phyloP scores from a whole-genome alignment of 2,888 invertebrate genomes.

The Zeuzera pyrina region DNA sequence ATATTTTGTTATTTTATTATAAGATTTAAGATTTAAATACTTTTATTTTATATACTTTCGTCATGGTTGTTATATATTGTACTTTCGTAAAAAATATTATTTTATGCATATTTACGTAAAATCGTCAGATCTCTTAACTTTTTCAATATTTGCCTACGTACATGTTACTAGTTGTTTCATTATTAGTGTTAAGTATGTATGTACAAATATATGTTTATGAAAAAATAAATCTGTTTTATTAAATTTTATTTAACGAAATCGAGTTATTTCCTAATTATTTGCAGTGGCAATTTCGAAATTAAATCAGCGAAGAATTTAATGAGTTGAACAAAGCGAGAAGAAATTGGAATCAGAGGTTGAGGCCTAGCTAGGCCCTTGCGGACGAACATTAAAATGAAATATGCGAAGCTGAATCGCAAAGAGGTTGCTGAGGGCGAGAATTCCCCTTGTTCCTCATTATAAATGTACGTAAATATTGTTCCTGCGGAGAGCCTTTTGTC shows the following conservation, averaged over 20 bases:
- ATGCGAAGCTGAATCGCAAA: constrained; percentile 32
- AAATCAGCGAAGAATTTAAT: not conserved
- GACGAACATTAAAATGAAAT: constrained; percentile 45
- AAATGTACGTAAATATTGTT: constrained; percentile 54
- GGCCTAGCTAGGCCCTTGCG: constrained; percentile 9
- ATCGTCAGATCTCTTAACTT: too few relatives aligned
- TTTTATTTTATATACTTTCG: too few relatives aligned
- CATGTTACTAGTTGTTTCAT: too few relatives aligned
- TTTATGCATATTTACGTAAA: too few relatives aligned
- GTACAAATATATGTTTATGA: too few relatives aligned
- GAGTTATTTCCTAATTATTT: not conserved
- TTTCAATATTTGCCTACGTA: too few relatives aligned
- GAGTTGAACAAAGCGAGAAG: not conserved
- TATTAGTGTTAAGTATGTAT: too few relatives aligned
- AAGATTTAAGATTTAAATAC: too few relatives aligned
- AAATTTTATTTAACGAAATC: not conserved
- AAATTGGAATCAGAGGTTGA: not conserved
- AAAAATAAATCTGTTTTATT: too few relatives aligned
- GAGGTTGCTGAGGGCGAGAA: constrained; percentile 18
- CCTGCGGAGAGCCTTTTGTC: constrained; percentile 31
- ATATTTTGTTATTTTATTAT: too few relatives aligned
- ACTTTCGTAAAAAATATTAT: too few relatives aligned
- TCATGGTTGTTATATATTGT: too few relatives aligned
- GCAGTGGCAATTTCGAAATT: not conserved
- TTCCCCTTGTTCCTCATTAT: constrained; percentile 35